These are phyloP conservation scores for Morelia viridis DNA, from an alignment of 2,797 vertebrate genomes.

Conservation along the genomic window DNA sequence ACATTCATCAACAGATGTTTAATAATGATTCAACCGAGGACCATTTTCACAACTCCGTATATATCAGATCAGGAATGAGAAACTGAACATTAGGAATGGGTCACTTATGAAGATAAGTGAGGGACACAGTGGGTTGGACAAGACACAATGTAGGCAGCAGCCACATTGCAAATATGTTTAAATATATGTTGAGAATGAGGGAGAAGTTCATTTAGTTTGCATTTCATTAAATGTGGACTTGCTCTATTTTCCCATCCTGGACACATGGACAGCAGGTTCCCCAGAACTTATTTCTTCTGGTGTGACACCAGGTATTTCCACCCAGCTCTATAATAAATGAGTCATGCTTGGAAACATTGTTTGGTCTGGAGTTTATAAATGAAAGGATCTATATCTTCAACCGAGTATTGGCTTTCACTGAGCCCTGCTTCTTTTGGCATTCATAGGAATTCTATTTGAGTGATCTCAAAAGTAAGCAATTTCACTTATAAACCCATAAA, in stretches of 20 bases:
- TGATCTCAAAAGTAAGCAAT: conserved; percentile 46
- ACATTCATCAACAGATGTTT: too few species aligned
- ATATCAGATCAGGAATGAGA: too few species aligned
- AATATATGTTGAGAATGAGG: not conserved
- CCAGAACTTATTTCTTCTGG: not conserved
- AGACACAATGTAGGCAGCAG: too few species aligned
- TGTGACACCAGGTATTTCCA: not conserved
- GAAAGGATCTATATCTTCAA: not conserved
- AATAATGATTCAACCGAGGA: too few species aligned
- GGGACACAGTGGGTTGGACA: too few species aligned
- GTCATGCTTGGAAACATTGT: not conserved
- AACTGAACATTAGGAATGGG: too few species aligned
- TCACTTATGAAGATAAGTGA: too few species aligned
- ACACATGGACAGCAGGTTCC: not conserved
- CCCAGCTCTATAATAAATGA: not conserved
- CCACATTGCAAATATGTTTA: too few species aligned
- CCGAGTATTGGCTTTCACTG: conserved; percentile 20
- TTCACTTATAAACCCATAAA: conserved; percentile 35
- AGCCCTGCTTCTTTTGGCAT: conserved; percentile 34
- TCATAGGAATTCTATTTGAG: conserved; percentile 2
- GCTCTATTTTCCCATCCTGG: not conserved
- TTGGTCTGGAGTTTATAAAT: not conserved
- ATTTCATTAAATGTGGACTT: not conserved
- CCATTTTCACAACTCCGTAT: too few species aligned
- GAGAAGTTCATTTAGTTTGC: not conserved